These are phyloP conservation scores for Catharus minimus DNA, from an alignment of 2,113 vertebrate genomes.

Conservation along the genomic window DNA sequence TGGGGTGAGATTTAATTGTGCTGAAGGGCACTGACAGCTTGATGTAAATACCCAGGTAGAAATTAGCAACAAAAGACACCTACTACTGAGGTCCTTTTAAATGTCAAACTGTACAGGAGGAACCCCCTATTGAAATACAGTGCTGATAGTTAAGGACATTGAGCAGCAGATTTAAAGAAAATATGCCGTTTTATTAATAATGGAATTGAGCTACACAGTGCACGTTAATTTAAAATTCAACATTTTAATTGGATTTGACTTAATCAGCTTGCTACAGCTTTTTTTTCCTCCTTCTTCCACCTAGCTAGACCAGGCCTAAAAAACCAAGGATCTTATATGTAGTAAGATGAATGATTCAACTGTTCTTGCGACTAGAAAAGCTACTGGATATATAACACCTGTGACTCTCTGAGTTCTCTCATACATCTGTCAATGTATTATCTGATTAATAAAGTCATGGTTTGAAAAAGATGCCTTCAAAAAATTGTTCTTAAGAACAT, in stretches of 20 bases:
- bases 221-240: background rate
- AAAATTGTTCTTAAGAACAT: background rate
- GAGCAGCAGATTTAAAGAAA: background rate
- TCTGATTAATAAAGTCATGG: background rate
- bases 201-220: background rate
- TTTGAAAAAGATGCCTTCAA: background rate
- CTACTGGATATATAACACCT: background rate
- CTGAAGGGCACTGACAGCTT: background rate
- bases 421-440: background rate
- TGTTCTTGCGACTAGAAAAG: background rate
- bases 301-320: background rate
- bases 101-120: background rate
- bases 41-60: background rate
- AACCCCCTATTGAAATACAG: background rate
- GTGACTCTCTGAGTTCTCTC: background rate
- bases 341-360: background rate
- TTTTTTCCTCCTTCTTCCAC: background rate
- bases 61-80: background rate
- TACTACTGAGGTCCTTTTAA: background rate
- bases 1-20: background rate
- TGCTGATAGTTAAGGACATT: background rate
- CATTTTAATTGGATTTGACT: background rate
- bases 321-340: background rate
- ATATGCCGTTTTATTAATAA: background rate
- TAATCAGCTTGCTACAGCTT: background rate